Percentiles rank a stretch among this genome's conserved stretches.
Evolutionary conservation across 2,113 vertebrate genomes (phyloP).

Genomic region (Paramisgurnus dabryanus): DNA sequence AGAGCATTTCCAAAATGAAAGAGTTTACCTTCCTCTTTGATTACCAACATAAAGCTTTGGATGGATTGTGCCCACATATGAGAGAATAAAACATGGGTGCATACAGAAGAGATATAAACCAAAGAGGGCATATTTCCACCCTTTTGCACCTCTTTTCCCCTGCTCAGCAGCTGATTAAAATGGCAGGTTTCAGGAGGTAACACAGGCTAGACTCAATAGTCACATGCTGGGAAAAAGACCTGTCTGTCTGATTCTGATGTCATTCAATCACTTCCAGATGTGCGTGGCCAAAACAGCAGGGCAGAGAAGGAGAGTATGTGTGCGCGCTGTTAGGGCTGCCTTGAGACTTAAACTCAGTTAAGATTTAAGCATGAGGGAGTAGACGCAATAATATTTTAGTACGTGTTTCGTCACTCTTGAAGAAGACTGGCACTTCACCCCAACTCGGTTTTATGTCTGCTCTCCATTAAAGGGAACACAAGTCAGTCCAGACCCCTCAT

Average conservation of each 20-base stretch:
- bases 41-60: too few relatives aligned
- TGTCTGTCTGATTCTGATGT: slow-evolving; percentile 68
- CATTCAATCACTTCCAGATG: slow-evolving; percentile 78
- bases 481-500: slow-evolving; percentile 22
- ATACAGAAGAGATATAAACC: background rate
- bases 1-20: too few relatives aligned
- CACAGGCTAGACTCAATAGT: slow-evolving; percentile 53
- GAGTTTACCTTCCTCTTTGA: too few relatives aligned
- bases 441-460: slow-evolving; percentile 27
- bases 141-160: background rate
- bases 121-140: background rate
- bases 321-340: background rate
- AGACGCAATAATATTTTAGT: slow-evolving; percentile 39
- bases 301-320: slow-evolving; percentile 19
- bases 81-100: slow-evolving; percentile 27
- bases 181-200: slow-evolving; percentile 34
- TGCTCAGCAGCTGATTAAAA: slow-evolving; percentile 5
- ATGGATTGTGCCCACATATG: background rate
- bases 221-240: slow-evolving; percentile 66
- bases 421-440: slow-evolving; percentile 12
- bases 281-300: slow-evolving; percentile 59
- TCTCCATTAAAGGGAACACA: slow-evolving; percentile 12
- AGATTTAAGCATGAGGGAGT: slow-evolving; percentile 14
- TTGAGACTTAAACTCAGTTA: slow-evolving; percentile 18
- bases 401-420: slow-evolving; percentile 30